Conservation (phyloP, 1,140 invertebrate species). For the Drosophila fuyamai region DNA sequence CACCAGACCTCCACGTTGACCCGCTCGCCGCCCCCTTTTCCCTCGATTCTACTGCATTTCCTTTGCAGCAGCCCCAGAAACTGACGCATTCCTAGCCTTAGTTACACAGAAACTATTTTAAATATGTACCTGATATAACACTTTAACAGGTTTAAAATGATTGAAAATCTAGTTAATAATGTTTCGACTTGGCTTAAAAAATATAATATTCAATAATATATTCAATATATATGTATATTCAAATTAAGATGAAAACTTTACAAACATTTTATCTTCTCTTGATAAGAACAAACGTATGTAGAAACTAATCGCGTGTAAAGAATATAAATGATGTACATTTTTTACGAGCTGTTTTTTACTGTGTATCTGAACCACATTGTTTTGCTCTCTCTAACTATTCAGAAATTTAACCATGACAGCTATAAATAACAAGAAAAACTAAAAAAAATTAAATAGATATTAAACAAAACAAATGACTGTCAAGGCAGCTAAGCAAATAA, state of each 20-base stretch:
- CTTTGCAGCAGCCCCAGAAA: slow-evolving; percentile 56
- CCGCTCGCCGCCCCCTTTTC: slow-evolving; percentile 24
- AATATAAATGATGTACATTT: no score
- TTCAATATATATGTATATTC: no score
- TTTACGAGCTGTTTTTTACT: background rate
- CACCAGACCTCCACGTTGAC: slow-evolving; percentile 14
- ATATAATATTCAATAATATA: no score
- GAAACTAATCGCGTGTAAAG: no score
- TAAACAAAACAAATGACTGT: slow-evolving; percentile 62
- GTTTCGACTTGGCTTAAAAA: no score
- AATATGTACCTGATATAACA: no score
- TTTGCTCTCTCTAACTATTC: slow-evolving; percentile 3
- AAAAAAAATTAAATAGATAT: slow-evolving; percentile 58
- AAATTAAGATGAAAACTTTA: no score
- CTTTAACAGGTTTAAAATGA: no score
- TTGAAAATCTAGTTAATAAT: no score
- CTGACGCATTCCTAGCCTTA: slow-evolving; percentile 33
- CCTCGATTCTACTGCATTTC: slow-evolving; percentile 68
- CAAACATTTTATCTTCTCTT: no score
- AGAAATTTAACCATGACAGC: slow-evolving; percentile 23
- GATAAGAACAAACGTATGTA: no score
- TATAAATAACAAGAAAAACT: slow-evolving; percentile 36
- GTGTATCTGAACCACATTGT: background rate
- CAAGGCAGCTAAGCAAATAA: slow-evolving; percentile 75
- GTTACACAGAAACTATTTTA: background rate